Evolutionary conservation across 2,888 invertebrate species (phyloP).

Genomic region (Micoletzkya japonica): DNA sequence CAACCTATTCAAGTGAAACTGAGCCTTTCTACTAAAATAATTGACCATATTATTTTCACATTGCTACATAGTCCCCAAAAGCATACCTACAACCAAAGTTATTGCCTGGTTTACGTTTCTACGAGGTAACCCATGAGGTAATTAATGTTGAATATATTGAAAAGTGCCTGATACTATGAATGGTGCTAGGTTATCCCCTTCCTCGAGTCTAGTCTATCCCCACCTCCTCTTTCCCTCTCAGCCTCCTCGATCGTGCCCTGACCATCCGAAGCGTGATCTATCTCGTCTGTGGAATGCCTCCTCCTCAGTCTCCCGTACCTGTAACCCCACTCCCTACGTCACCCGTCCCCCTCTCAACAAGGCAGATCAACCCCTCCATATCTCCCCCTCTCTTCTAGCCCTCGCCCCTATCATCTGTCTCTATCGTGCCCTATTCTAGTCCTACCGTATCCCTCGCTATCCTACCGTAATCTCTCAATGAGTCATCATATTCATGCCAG

Average conservation of each 20-base stretch:
- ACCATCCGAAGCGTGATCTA: slow-evolving; percentile 16
- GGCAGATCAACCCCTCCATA: background rate
- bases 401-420: background rate
- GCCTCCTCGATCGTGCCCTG: slow-evolving; percentile 25
- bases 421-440: background rate
- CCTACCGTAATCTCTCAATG: background rate
- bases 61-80: too few species aligned
- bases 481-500: background rate
- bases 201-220: background rate
- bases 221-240: too few species aligned
- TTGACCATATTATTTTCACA: too few species aligned
- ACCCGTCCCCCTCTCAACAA: slow-evolving; percentile 1
- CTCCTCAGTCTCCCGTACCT: slow-evolving; percentile 3
- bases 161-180: background rate
- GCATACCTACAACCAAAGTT: too few species aligned
- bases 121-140: too few species aligned
- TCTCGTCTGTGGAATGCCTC: slow-evolving; percentile 26
- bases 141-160: too few species aligned
- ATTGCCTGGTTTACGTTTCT: too few species aligned
- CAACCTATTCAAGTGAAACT: too few species aligned
- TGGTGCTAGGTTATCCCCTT: background rate
- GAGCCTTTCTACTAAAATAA: too few species aligned
- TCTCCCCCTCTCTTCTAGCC: background rate
- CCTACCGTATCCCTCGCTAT: background rate
- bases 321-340: slow-evolving; percentile 24